Evolutionary conservation across 2,797 vertebrate species (phyloP).

Genomic region (Rhinophrynus dorsalis): DNA sequence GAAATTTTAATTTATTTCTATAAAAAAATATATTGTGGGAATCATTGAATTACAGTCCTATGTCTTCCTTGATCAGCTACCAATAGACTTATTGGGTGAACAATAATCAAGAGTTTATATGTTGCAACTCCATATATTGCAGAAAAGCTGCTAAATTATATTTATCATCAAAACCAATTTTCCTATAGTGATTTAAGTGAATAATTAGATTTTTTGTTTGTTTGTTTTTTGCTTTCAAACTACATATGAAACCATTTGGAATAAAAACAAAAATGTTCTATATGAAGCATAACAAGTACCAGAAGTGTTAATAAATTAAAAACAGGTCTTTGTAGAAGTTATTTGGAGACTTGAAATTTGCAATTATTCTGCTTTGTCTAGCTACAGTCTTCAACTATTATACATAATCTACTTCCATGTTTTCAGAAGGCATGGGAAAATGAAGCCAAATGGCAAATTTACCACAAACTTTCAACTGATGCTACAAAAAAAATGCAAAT

Average conservation of each 20-base stretch:
- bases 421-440: conserved; percentile 57
- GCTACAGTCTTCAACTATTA: conserved; percentile 32
- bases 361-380: conserved; percentile 44
- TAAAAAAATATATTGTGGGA: no score
- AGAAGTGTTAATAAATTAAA: conserved; percentile 26
- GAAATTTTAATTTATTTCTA: no score
- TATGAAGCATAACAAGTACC: conserved; percentile 14
- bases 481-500: conserved; percentile 55
- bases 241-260: not conserved
- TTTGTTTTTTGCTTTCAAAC: not conserved
- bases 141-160: no score
- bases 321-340: conserved; percentile 24
- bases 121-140: no score
- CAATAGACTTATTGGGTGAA: no score
- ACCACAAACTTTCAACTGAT: conserved; percentile 58
- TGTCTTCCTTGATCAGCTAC: no score
- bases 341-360: conserved; percentile 18
- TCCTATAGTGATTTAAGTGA: no score
- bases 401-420: conserved; percentile 47
- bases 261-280: not conserved
- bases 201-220: no score
- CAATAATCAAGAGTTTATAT: no score
- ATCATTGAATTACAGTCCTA: no score
- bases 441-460: conserved; percentile 54
- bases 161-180: no score